These are phyloP conservation scores for Balaenoptera acutorostrata DNA, from an alignment of 2,113 vertebrate genomes.

Conservation along the genomic window DNA sequence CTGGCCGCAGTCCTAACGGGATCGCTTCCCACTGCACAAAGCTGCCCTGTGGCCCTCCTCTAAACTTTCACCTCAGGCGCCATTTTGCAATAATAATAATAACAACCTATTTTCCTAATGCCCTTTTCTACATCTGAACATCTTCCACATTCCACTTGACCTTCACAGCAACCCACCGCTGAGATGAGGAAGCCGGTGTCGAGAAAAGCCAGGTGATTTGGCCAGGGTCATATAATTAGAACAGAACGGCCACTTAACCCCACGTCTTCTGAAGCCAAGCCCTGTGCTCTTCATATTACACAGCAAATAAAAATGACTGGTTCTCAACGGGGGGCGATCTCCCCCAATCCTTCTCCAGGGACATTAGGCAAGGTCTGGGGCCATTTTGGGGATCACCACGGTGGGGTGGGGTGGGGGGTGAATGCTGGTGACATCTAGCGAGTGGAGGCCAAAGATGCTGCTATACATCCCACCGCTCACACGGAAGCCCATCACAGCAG, in stretches of 20 bases:
- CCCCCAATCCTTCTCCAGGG: neutral
- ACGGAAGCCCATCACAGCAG: neutral
- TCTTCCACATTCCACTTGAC: neutral
- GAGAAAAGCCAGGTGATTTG: neutral
- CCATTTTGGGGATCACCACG: neutral
- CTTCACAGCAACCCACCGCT: neutral
- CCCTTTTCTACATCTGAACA: neutral
- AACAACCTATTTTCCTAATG: neutral
- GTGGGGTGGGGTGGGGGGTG: no score
- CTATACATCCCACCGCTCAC: neutral
- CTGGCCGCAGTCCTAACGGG: neutral
- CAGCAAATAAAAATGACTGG: neutral
- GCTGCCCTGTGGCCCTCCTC: neutral
- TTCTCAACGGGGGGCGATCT: neutral
- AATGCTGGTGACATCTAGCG: neutral
- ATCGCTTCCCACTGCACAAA: rapidly evolving
- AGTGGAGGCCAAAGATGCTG: neutral
- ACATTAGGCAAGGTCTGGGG: neutral
- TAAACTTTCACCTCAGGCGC: neutral
- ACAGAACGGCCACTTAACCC: neutral
- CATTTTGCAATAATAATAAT: neutral
- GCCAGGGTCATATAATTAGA: neutral
- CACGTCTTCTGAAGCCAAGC: neutral
- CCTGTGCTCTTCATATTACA: neutral
- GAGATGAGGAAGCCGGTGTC: neutral